These are phyloP conservation scores for Lasius platythorax DNA, from an alignment of 2,888 invertebrate species.

Conservation along the genomic window DNA sequence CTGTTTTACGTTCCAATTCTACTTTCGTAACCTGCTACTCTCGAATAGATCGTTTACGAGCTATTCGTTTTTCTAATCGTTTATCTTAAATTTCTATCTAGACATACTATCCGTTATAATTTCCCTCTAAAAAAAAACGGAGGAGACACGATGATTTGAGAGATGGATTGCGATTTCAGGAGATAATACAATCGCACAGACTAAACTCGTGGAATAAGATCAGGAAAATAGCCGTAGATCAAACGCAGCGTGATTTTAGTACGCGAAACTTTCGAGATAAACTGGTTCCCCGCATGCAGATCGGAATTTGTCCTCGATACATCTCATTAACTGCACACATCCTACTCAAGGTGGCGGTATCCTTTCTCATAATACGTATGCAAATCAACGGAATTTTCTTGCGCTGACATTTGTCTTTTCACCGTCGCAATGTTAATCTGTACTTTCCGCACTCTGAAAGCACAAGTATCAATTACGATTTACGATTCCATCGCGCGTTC, in stretches of 20 bases:
- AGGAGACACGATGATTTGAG: neutral
- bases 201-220: conserved; percentile 48
- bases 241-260: conserved; percentile 71
- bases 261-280: conserved; percentile 80
- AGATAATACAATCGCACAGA: conserved; percentile 26
- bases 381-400: conserved; percentile 6
- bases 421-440: neutral
- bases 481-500: neutral
- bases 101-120: conserved; percentile 20
- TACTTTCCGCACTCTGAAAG: neutral
- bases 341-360: conserved; percentile 63
- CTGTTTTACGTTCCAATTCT: conserved; percentile 67
- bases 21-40: conserved; percentile 29
- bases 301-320: conserved; percentile 83
- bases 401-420: neutral
- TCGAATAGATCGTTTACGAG: conserved; percentile 45
- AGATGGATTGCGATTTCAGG: neutral
- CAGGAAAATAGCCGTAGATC: conserved; percentile 69
- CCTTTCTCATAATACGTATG: neutral
- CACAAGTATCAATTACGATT: neutral
- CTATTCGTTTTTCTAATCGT: conserved; percentile 56
- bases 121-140: conserved; percentile 30
- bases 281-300: conserved; percentile 75
- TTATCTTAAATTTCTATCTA: neutral
- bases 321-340: conserved; percentile 78